Evolutionary conservation across 2,888 invertebrate species (phyloP).

Genomic region (Sycophila texana): DNA sequence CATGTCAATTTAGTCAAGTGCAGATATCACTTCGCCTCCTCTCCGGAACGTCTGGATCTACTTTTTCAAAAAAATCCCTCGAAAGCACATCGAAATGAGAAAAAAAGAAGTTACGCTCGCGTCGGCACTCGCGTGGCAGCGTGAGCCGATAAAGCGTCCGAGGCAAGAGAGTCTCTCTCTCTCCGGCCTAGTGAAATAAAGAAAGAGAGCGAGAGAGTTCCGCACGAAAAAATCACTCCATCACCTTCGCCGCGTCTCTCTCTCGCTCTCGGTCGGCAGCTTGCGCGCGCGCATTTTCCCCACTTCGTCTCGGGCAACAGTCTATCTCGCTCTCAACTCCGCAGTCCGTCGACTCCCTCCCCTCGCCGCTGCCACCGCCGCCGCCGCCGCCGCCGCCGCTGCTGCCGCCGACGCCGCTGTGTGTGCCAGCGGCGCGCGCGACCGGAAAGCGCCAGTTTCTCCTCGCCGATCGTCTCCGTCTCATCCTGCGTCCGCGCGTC

Average conservation of each 20-base stretch:
- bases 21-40: too few relatives aligned
- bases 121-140: too few relatives aligned
- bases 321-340: conserved; percentile 33
- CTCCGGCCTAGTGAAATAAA: conserved; percentile 1
- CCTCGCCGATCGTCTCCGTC: conserved; percentile 70
- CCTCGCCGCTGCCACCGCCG: conserved; percentile 32
- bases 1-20: too few relatives aligned
- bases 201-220: neutral
- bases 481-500: conserved; percentile 49
- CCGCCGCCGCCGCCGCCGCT: conserved; percentile 32
- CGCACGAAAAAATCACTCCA: conserved; percentile 34
- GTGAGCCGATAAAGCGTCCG: too few relatives aligned
- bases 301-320: conserved; percentile 29
- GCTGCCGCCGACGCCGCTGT: conserved; percentile 24
- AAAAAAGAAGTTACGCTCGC: too few relatives aligned
- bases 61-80: too few relatives aligned
- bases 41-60: too few relatives aligned
- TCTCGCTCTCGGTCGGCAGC: conserved; percentile 33
- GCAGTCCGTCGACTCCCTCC: conserved; percentile 47
- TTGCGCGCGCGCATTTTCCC: conserved; percentile 51
- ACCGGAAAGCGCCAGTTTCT: conserved; percentile 74
- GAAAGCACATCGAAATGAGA: too few relatives aligned
- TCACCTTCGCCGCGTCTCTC: conserved; percentile 38
- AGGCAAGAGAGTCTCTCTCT: neutral
- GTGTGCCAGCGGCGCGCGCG: conserved; percentile 60